Evolutionary conservation across 2,888 invertebrate genomes (phyloP).

Genomic region (Onthophagus sagittarius): DNA sequence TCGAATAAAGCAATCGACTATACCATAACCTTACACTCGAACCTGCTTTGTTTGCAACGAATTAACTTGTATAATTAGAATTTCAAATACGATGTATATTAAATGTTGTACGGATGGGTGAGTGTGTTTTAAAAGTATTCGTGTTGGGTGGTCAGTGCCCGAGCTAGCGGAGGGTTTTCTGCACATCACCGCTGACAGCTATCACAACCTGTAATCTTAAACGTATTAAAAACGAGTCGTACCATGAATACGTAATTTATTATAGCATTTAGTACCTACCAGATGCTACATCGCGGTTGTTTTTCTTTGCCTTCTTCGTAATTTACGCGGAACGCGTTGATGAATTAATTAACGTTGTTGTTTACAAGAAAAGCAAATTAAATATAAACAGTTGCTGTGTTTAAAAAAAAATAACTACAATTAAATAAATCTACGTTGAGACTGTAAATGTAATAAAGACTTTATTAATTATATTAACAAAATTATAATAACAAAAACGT

Average conservation of each 20-base stretch:
- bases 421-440: too few species aligned
- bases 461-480: too few species aligned
- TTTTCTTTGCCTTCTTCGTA: neutral
- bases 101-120: neutral
- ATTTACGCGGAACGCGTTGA: neutral
- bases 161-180: neutral
- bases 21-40: neutral
- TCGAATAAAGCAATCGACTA: neutral
- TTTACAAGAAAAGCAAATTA: neutral
- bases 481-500: too few species aligned
- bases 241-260: conserved; percentile 11
- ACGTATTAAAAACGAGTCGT: conserved; percentile 1
- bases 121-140: neutral
- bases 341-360: neutral
- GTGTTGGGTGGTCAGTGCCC: conserved; percentile 2
- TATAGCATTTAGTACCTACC: neutral
- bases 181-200: neutral
- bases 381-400: neutral
- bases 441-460: too few species aligned
- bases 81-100: neutral
- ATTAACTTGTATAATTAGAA: neutral
- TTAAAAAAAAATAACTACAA: too few species aligned
- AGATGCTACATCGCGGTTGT: neutral
- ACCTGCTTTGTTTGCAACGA: neutral
- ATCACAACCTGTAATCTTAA: conserved; percentile 9